phyloP scores from a whole-genome alignment of 30 jellyfish, hydroid and myxozoan species.

The Aurelia sp. region DNA sequence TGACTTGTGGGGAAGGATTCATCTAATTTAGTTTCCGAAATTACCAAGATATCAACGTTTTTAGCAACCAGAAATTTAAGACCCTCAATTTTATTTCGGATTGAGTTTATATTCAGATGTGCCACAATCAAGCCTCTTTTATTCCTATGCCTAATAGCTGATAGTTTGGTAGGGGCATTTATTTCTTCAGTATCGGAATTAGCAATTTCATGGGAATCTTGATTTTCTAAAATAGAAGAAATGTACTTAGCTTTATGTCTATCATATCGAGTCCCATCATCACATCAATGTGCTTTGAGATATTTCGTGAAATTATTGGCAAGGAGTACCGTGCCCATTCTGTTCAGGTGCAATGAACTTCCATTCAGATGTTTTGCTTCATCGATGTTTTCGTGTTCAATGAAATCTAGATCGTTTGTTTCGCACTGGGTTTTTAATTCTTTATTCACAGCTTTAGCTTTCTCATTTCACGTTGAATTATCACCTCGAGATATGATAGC shows the following conservation, averaged over 20 bases:
- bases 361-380: too few relatives aligned
- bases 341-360: too few relatives aligned
- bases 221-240: not conserved
- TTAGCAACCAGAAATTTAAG: not conserved
- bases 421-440: too few relatives aligned
- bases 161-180: not conserved
- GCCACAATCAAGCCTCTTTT: not conserved
- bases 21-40: conserved; percentile 1
- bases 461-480: too few relatives aligned
- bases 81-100: conserved; percentile 8
- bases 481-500: too few relatives aligned
- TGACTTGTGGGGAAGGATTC: conserved; percentile 15
- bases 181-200: not conserved
- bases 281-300: not conserved
- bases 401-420: too few relatives aligned
- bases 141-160: not conserved
- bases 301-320: too few relatives aligned
- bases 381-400: too few relatives aligned
- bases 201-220: conserved; percentile 2
- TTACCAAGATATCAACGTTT: not conserved
- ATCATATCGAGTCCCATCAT: not conserved
- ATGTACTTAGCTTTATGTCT: not conserved
- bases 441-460: too few relatives aligned
- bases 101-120: conserved; percentile 22
- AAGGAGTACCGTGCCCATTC: too few relatives aligned